These are phyloP conservation scores for Dastarcus helophoroides DNA, from an alignment of 2,888 invertebrate species.

Conservation along the genomic window DNA sequence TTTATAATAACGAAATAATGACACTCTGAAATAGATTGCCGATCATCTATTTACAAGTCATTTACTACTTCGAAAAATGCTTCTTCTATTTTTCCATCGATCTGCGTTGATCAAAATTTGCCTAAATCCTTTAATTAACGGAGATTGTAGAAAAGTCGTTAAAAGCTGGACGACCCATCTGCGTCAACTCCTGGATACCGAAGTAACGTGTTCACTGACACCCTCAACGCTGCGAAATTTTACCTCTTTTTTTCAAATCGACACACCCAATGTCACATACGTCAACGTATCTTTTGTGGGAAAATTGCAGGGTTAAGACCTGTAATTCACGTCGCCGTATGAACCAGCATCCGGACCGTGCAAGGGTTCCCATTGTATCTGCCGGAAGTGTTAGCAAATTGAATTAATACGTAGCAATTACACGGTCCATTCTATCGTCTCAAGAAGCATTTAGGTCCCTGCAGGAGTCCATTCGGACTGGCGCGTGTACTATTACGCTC, in stretches of 20 bases:
- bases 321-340: conserved; percentile 34
- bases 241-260: conserved; percentile 26
- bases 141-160: no score
- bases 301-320: conserved; percentile 36
- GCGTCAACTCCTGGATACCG: no score
- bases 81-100: no score
- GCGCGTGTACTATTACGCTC: conserved; percentile 33
- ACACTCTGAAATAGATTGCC: no score
- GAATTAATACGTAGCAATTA: conserved; percentile 41
- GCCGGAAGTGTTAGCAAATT: conserved; percentile 37
- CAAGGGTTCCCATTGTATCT: conserved; percentile 31
- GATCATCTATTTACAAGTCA: no score
- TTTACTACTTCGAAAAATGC: no score
- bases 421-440: conserved; percentile 33
- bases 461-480: conserved; percentile 27
- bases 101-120: no score
- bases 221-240: conserved; percentile 21
- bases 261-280: conserved; percentile 29
- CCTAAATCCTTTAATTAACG: no score
- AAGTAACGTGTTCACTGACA: no score
- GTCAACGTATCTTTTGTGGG: conserved; percentile 31
- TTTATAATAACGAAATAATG: no score
- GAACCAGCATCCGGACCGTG: conserved; percentile 30
- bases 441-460: conserved; percentile 36
- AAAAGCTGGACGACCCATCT: no score